Percentiles rank a stretch among this genome's conserved stretches.
These are phyloP conservation scores for Psittacara wagleri DNA, from an alignment of 2,113 vertebrate species.

Conservation along the genomic window DNA sequence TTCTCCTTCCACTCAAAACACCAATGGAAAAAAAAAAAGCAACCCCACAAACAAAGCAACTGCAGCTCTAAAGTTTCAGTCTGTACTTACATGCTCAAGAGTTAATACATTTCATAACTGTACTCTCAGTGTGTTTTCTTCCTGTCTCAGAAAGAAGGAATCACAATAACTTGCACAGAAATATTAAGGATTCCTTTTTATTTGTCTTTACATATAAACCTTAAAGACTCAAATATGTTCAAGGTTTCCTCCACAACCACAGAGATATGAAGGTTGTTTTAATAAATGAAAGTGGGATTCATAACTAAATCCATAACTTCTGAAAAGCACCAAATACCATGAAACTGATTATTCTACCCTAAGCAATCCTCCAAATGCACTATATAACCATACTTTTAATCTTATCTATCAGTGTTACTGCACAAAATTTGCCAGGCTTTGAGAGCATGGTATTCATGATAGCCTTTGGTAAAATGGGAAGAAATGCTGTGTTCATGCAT, in stretches of 20 bases:
- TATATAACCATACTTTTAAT: background rate
- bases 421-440: background rate
- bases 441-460: background rate
- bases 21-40: background rate
- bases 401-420: background rate
- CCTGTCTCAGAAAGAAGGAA: background rate
- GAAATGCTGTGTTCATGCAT: background rate
- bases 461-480: background rate
- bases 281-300: background rate
- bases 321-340: background rate
- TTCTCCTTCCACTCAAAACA: background rate
- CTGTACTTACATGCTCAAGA: background rate
- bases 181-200: slow-evolving; percentile 13
- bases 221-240: background rate
- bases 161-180: slow-evolving; percentile 16
- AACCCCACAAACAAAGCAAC: background rate
- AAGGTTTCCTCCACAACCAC: background rate
- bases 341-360: background rate
- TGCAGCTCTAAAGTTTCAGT: background rate
- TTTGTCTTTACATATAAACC: slow-evolving; percentile 10
- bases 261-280: background rate
- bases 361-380: background rate
- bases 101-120: background rate
- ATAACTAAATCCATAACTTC: background rate
- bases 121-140: background rate